Base-by-base conservation (phyloP, 2,113 vertebrate genomes). In the Chlorocebus sabaeus region DNA sequence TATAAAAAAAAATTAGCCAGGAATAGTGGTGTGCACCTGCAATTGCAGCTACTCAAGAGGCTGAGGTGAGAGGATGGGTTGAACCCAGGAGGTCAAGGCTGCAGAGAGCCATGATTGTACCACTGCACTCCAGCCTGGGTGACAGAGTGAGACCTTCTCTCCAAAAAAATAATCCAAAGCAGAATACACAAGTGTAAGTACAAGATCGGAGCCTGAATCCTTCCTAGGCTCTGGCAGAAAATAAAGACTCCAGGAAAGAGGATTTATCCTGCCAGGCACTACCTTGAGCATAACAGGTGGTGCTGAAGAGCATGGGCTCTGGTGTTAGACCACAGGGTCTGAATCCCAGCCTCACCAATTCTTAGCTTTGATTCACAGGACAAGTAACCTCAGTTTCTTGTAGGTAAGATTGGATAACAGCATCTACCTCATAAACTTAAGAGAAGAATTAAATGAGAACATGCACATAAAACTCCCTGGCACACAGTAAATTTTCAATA, bases 361-460 rank as follows among this genome's bases (percentile, higher is more conserved):
- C 16, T 32, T 2, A 6, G 0, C 17, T 50, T n/a, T 14, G 8
- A 38, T 89, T 68, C n/a, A 82, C 35, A 73, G 18, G 25, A 32
- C 16, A 85, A 75, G 6, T 13, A 68, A 27, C 25, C 68, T 84
- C 43, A 78, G 14, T 73, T 48, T 64, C 52, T 96, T 68, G 6
- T 22, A 80, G 16, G 10, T 61, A 83, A 70, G 32, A 38, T 22
- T 48, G 7, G 11, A 35, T 22, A 76, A 55, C 7, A 43, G 25
- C 35, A 79, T 30, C 11, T 57, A 59, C 25, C 57, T 40, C 2
- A 17, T 32, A 80, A 82, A 30, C 2, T 55, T 75, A 79, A 57
- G 16, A 61, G 45, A 7, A 97, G 6, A 88, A 79, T 79, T 78
- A 91, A 89, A 90, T 68, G 11, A 70, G 78, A 67, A 68, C 16